phyloP scores from a whole-genome alignment of 2,797 vertebrate genomes.

The Pangasius mekongensis region DNA sequence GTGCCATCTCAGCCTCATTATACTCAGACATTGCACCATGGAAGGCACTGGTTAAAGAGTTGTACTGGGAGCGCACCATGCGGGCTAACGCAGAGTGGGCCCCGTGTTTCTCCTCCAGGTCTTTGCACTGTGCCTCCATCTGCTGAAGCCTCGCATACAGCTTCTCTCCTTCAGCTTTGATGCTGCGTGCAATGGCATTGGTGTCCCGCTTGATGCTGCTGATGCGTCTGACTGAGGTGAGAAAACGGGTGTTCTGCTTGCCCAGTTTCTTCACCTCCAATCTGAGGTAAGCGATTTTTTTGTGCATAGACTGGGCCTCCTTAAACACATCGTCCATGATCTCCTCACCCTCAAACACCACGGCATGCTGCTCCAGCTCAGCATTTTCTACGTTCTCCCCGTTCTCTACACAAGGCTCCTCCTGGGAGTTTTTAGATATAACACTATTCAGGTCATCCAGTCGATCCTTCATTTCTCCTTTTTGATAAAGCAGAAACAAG shows the following conservation, averaged over 20 bases:
- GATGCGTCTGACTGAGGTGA: constrained; percentile 92
- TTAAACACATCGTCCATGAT: constrained; percentile 81
- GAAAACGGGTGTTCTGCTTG: constrained; percentile 92
- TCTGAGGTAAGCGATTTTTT: constrained; percentile 82
- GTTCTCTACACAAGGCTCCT: constrained; percentile 4
- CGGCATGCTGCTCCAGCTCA: constrained; percentile 63
- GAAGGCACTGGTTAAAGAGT: constrained; percentile 81
- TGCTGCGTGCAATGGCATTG: constrained; percentile 88
- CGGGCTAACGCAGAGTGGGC: constrained; percentile 79
- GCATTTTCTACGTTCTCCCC: constrained; percentile 12
- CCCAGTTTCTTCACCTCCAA: constrained; percentile 85
- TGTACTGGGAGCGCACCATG: constrained; percentile 82
- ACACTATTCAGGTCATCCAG: constrained; percentile 80
- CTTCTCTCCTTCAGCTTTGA: constrained; percentile 85
- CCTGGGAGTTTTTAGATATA: constrained; percentile 51
- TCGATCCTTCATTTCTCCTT: constrained; percentile 91
- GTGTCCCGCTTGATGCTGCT: constrained; percentile 98
- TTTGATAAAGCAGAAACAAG: constrained; percentile 41
- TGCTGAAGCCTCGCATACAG: constrained; percentile 84
- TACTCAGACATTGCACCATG: constrained; percentile 88
- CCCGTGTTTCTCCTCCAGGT: constrained; percentile 77
- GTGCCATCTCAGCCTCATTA: constrained; percentile 88
- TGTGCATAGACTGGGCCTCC: constrained; percentile 83
- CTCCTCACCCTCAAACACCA: constrained; percentile 86
- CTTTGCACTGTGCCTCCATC: constrained; percentile 76